Conservation (phyloP, 2,113 vertebrate genomes). For the Numida meleagris region DNA sequence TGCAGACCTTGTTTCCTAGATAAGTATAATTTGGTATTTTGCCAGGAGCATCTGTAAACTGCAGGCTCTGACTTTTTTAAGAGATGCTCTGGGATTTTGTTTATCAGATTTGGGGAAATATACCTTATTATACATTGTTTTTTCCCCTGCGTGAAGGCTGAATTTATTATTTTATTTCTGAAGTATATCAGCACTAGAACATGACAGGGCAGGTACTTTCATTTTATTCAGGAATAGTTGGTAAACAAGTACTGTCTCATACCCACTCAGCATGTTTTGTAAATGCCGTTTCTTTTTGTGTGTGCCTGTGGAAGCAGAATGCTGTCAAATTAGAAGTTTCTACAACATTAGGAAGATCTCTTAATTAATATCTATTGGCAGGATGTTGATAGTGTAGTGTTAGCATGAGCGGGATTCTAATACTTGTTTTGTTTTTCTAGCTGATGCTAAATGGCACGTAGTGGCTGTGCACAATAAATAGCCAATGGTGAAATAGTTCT, state of each 20-base stretch:
- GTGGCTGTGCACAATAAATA: background rate
- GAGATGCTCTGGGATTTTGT: slow-evolving; percentile 23
- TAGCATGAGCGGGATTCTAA: background rate
- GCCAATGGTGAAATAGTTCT: background rate
- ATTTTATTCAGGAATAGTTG: background rate
- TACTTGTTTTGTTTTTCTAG: background rate
- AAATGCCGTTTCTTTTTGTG: background rate
- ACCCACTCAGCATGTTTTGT: background rate
- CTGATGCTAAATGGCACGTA: background rate
- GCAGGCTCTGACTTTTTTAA: slow-evolving; percentile 11
- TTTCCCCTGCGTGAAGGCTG: background rate
- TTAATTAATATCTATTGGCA: background rate
- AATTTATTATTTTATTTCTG: background rate
- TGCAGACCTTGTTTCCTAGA: slow-evolving; percentile 48
- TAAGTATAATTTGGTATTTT: slow-evolving; percentile 40
- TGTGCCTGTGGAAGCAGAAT: slow-evolving; percentile 6
- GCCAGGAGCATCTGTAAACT: slow-evolving; percentile 29
- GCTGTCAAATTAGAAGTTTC: slow-evolving; percentile 12
- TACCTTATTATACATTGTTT: background rate
- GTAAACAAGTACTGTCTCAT: slow-evolving; percentile 19
- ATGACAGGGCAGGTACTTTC: background rate
- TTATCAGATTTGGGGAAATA: background rate
- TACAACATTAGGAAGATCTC: background rate
- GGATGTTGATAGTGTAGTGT: background rate
- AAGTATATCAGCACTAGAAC: background rate